Percentiles rank a stretch among this genome's conserved stretches.
Evolutionary conservation across 2,797 vertebrate species (phyloP).

Genomic region (Sebastes itinus): DNA sequence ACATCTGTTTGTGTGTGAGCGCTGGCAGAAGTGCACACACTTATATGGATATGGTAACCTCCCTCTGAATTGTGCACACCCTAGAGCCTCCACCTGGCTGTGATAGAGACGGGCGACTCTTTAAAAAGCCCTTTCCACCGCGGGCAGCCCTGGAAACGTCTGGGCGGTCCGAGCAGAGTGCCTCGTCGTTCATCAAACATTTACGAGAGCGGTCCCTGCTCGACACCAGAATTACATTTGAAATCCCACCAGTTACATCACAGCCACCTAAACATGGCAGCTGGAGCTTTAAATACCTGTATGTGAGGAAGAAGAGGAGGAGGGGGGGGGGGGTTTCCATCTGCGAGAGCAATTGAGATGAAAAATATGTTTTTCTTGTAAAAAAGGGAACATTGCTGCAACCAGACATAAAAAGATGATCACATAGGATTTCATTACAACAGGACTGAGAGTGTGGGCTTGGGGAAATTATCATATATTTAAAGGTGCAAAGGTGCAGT

Average conservation of each 20-base stretch:
- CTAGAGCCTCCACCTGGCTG: constrained; percentile 65
- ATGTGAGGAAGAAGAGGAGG: neutral
- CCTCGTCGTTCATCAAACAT: constrained; percentile 77
- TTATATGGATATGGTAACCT: constrained; percentile 29
- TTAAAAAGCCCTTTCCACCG: constrained; percentile 57
- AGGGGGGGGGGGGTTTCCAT: neutral
- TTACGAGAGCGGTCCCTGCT: constrained; percentile 64
- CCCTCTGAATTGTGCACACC: constrained; percentile 50
- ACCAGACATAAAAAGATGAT: neutral
- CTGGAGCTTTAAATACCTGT: constrained; percentile 61
- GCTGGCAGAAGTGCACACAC: constrained; percentile 2
- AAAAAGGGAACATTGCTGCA: neutral
- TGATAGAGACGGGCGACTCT: constrained; percentile 32
- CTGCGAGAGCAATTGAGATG: neutral
- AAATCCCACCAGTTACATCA: constrained; percentile 73
- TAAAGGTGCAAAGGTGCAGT: too few species aligned
- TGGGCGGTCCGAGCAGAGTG: constrained; percentile 53
- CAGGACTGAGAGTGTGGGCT: neutral
- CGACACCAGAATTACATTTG: constrained; percentile 74
- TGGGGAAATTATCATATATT: neutral
- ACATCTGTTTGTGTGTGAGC: constrained; percentile 2
- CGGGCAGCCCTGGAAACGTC: constrained; percentile 32
- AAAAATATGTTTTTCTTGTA: constrained; percentile 9
- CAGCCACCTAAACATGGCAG: constrained; percentile 58
- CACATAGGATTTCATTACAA: neutral